Base-by-base conservation (phyloP, 2,113 vertebrate species). In the Capreolus pygargus region DNA sequence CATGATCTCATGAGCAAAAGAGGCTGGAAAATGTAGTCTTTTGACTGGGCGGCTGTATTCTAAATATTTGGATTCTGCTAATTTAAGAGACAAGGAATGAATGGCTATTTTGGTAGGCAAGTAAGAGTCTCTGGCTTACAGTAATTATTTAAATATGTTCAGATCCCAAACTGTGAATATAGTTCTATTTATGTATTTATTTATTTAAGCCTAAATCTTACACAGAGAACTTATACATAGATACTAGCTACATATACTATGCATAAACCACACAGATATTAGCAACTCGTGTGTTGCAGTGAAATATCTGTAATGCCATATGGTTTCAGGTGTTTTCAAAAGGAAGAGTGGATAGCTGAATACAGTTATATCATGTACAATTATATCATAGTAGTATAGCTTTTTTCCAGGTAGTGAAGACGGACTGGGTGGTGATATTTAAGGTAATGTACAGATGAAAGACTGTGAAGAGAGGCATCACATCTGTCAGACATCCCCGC, bases 131-230 rank as follows among this genome's bases (percentile, higher is more conserved):
- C 64, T 47, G 36, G 76, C 25, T 93, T 67, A 84, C 2, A 28
- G 57, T 57, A 93, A 86, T 27, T 64, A 93, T 90, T 95, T 82
- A 95, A 67, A 61, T 78, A 52, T 3, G 52, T 93, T 92, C 67
- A 70, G 54, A 89, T 92, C n/a, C 61, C 21, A 93, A 93, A 93
- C 55, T 58, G 27, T 30, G n/a, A 78, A 36, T 86, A 87, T 5
- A 74, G 15, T 78, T 89, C 64, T 81, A 54, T 78, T 90, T 67
- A 87, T 81, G 84, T 78, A 79, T 93, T 21, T 19, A 91, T 93
- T 94, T 89, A 89, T 95, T 90, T 94, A 83, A 33, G 54, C 39
- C 23, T 86, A 52, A 96, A 54, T 95, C 27, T 96, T 96, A 70
- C 50, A 89, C 6, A 82, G 82, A 94, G 36, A 94, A 74, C 79